Conservation (phyloP, 2,797 vertebrate species). For the Hippocampus kuda region DNA sequence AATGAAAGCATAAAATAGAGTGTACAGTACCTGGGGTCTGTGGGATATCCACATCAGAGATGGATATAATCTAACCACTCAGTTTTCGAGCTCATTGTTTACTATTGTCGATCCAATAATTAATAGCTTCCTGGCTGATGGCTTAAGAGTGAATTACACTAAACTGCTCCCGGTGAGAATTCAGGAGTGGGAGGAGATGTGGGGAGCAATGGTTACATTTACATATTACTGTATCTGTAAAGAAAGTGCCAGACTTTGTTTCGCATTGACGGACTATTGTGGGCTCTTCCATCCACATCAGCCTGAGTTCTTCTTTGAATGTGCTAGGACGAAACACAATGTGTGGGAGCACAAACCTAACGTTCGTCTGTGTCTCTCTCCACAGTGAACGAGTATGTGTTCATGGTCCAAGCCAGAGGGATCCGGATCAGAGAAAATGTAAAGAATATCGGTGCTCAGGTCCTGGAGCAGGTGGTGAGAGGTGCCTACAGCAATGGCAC, state of each 20-base stretch:
- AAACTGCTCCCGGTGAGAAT: too few species aligned
- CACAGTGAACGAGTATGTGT: slow-evolving; percentile 96
- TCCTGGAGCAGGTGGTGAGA: slow-evolving; percentile 90
- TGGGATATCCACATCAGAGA: too few species aligned
- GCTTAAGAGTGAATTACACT: too few species aligned
- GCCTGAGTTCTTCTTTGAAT: background rate
- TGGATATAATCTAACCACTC: too few species aligned
- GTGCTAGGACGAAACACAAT: background rate
- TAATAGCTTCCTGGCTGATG: too few species aligned
- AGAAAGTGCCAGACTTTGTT: background rate
- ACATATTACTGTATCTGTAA: background rate
- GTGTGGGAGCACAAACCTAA: background rate
- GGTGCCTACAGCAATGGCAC: slow-evolving; percentile 86
- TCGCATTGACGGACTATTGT: background rate
- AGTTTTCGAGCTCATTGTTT: too few species aligned
- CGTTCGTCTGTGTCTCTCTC: slow-evolving; percentile 15
- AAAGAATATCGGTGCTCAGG: slow-evolving; percentile 85
- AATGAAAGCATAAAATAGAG: background rate
- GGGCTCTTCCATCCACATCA: background rate
- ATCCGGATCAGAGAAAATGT: slow-evolving; percentile 91
- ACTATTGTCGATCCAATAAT: too few species aligned
- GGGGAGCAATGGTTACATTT: too few species aligned
- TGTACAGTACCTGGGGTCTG: background rate
- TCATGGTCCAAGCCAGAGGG: slow-evolving; percentile 95
- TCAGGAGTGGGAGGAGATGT: too few species aligned